phyloP scores from a whole-genome alignment of 2,113 vertebrate genomes.

The Ophiodon elongatus region DNA sequence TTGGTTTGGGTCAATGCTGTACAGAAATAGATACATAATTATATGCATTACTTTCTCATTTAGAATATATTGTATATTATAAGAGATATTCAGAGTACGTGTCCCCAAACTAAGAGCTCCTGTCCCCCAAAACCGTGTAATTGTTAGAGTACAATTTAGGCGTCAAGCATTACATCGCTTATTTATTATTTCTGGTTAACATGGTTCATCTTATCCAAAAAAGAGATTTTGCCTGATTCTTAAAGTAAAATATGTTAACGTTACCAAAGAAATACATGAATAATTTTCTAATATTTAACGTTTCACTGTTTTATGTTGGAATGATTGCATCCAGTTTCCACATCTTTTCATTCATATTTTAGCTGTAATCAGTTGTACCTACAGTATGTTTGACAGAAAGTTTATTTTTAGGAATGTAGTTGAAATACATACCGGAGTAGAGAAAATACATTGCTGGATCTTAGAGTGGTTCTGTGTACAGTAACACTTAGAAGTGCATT shows the following conservation, averaged over 20 bases:
- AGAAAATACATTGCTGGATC: background rate
- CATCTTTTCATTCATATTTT: background rate
- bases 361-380: background rate
- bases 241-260: background rate
- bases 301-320: background rate
- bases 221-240: background rate
- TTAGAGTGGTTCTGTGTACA: background rate
- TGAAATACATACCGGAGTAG: background rate
- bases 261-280: background rate
- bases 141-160: background rate
- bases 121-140: background rate
- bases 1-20: background rate
- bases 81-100: background rate
- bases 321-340: background rate
- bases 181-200: background rate
- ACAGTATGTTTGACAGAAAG: background rate
- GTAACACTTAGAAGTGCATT: background rate
- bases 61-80: background rate
- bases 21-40: background rate
- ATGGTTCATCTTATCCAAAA: background rate
- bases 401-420: background rate
- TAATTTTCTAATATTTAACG: no score
- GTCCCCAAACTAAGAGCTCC: background rate
- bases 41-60: background rate
- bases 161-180: background rate